phyloP scores from a whole-genome alignment of 2,113 vertebrate species.

The Oreocharis arfaki region DNA sequence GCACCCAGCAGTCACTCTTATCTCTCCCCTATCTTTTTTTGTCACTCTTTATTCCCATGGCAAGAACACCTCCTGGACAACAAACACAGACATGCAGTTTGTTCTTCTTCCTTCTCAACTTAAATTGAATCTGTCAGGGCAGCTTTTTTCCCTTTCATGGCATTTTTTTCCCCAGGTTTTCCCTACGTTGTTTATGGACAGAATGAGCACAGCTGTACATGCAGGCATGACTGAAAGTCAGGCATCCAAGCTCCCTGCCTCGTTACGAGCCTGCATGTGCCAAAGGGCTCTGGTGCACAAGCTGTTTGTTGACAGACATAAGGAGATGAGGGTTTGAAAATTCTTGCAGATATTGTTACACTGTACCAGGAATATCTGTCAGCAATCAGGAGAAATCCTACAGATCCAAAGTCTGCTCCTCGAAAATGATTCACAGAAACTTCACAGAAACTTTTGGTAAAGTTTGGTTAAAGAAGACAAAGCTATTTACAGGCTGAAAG shows the following conservation, averaged over 20 bases:
- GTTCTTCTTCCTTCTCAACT: neutral
- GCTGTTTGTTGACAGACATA: constrained; percentile 50
- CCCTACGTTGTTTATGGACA: neutral
- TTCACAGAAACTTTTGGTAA: neutral
- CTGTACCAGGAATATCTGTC: constrained; percentile 53
- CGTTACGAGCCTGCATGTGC: neutral
- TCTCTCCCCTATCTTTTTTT: neutral
- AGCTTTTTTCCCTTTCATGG: neutral
- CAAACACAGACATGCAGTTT: neutral
- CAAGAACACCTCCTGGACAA: neutral
- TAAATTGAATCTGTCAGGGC: neutral
- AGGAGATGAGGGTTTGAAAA: constrained; percentile 36
- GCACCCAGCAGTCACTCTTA: neutral
- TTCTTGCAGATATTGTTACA: constrained; percentile 62
- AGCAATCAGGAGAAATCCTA: constrained; percentile 26
- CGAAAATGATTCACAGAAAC: neutral
- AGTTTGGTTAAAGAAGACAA: neutral
- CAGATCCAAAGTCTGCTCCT: neutral
- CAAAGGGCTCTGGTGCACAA: constrained; percentile 14
- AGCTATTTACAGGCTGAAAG: neutral
- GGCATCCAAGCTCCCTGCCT: constrained; percentile 10
- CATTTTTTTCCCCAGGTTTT: neutral
- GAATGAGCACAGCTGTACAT: neutral
- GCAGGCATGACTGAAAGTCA: neutral
- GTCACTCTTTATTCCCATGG: neutral